Evolutionary conservation across 2,797 vertebrate species (phyloP).

Genomic region (Lepilemur septentrionalis): DNA sequence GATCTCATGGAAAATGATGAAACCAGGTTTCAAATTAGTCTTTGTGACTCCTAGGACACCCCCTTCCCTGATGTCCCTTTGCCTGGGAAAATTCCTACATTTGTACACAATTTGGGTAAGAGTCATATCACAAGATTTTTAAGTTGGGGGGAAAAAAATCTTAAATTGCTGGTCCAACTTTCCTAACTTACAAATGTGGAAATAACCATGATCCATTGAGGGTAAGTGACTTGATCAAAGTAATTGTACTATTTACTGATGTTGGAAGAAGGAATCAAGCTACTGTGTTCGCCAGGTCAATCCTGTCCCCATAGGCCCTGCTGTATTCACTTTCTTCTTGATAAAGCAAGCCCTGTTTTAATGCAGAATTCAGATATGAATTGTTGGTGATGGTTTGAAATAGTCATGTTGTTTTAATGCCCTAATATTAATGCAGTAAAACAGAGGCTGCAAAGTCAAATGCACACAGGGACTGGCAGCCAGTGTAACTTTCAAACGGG

Average conservation of each 20-base stretch:
- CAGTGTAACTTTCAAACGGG: not conserved
- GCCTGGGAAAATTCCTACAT: not conserved
- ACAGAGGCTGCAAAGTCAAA: not conserved
- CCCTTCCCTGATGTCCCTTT: not conserved
- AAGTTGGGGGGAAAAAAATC: not conserved
- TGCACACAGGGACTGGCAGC: not conserved
- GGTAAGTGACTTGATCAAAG: not conserved
- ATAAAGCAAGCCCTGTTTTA: not conserved
- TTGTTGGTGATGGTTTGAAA: not conserved
- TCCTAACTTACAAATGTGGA: not conserved
- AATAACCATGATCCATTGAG: not conserved
- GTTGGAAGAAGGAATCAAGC: not conserved
- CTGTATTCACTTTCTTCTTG: not conserved
- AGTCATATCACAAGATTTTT: not conserved
- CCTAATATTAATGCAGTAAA: not conserved
- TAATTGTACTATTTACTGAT: not conserved
- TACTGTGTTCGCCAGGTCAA: not conserved
- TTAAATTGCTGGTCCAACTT: not conserved
- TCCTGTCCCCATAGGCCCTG: accelerated
- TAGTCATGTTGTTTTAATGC: not conserved
- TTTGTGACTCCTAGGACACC: not conserved
- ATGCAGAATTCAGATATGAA: not conserved
- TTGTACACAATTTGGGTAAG: not conserved
- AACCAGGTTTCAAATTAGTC: not conserved
- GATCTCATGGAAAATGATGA: not conserved